Conservation (phyloP, 2,113 vertebrate genomes). For the Hyperoodon ampullatus region DNA sequence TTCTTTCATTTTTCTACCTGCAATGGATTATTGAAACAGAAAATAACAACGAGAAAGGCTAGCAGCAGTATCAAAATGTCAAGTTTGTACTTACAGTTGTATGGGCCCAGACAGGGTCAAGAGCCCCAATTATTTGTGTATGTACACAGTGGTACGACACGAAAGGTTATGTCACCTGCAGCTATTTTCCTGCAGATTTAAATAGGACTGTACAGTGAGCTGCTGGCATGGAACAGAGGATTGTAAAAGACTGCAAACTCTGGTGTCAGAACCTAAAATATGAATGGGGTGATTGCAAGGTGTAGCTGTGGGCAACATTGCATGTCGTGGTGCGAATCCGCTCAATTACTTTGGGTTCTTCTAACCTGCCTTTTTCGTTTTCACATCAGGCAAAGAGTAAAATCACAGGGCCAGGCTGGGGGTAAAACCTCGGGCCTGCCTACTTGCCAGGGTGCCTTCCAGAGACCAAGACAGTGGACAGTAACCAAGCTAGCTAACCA, state of each 20-base stretch:
- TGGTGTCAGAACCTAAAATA: slow-evolving; percentile 88
- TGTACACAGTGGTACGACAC: slow-evolving; percentile 94
- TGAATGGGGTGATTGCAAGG: slow-evolving; percentile 88
- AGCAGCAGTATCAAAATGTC: slow-evolving; percentile 99
- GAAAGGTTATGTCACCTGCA: slow-evolving; percentile 98
- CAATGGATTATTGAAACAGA: slow-evolving; percentile 99
- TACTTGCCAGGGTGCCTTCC: background rate
- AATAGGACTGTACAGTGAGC: slow-evolving; percentile 90
- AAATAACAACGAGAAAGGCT: slow-evolving; percentile 97
- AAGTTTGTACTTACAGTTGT: slow-evolving; percentile 99
- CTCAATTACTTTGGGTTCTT: slow-evolving; percentile 83
- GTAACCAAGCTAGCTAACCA: too few species aligned
- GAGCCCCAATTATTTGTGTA: slow-evolving; percentile 99
- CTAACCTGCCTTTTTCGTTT: slow-evolving; percentile 82
- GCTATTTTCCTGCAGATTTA: slow-evolving; percentile 96
- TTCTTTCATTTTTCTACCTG: slow-evolving; percentile 94
- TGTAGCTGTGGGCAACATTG: slow-evolving; percentile 86
- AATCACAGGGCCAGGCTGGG: slow-evolving; percentile 45
- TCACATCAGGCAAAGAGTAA: slow-evolving; percentile 79
- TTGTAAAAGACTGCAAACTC: slow-evolving; percentile 87
- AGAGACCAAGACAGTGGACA: background rate
- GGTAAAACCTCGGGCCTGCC: background rate
- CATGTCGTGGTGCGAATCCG: slow-evolving; percentile 73
- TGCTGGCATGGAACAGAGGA: slow-evolving; percentile 92
- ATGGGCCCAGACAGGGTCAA: slow-evolving; percentile 98